phyloP scores from a whole-genome alignment of 2,113 vertebrate genomes.

The Alethe castanea region DNA sequence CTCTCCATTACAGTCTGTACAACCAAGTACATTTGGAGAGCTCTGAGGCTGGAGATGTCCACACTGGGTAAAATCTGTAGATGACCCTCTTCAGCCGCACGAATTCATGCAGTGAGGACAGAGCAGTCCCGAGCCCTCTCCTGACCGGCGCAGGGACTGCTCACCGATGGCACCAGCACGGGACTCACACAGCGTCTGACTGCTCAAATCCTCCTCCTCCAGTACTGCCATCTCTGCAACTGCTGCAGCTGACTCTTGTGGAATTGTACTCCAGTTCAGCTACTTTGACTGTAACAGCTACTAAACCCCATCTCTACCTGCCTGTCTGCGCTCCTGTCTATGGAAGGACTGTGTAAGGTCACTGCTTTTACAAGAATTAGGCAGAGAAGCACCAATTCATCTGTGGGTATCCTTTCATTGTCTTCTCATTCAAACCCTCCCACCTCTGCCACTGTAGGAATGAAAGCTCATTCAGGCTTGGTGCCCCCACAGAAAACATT shows the following conservation, averaged over 20 bases:
- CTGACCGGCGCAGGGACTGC: neutral
- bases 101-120: neutral
- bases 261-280: neutral
- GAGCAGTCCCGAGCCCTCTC: neutral
- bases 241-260: neutral
- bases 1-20: neutral
- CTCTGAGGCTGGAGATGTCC: neutral
- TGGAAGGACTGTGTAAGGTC: neutral
- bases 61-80: neutral
- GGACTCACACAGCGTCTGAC: fast-evolving
- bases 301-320: neutral
- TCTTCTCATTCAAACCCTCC: neutral
- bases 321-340: neutral
- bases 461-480: neutral
- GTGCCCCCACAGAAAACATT: neutral
- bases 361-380: neutral
- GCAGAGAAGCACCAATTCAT: neutral
- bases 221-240: neutral
- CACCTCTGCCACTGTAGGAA: neutral
- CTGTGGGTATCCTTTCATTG: neutral
- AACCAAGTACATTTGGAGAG: neutral
- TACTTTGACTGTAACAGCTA: neutral
- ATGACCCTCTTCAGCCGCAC: neutral
- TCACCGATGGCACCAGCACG: neutral
- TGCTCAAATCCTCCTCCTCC: neutral